Base-by-base conservation (phyloP, 1,140 invertebrate genomes). In the Marisa cornuarietis region DNA sequence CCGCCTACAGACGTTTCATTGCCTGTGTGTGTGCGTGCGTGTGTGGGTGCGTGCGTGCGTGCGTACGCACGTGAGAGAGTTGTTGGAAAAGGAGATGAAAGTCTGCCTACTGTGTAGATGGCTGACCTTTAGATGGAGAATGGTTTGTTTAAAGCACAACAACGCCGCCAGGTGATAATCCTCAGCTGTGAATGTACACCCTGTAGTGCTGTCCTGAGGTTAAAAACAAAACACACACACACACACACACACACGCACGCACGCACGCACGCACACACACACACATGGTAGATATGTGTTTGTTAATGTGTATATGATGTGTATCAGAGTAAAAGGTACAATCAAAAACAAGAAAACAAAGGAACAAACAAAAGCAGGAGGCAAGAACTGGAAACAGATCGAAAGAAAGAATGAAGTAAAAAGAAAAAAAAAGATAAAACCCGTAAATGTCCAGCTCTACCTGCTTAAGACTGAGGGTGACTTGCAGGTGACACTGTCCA, bases 141-240 rank as follows among this genome's bases (percentile, higher is more conserved):
- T 49, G 10, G 76, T 51, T n/a, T 82, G 80, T 68, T 79, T 79
- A 68, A 83, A 82, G n/a, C 82, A 63, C 52, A 84, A 79, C 58
- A 82, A 79, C 4, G 85, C 80, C 0, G 83, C 86, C 69, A 83
- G 85, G 71, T 85, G 84, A 58, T 85, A 87, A 73, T 87, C 86
- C 18, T 87, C 86, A 61, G 78, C 76, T 16, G 80, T 83, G 72
- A 83, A 83, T 6, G 71, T 63, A 52, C 61, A 75, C 3, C 49
- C 69, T 7, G 76, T 51, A 24, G 77, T 61, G 52, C 66, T 69
- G 51, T 79, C 81, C 81, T 83, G 71, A 11, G 16, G 54, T 58
- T 0, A 58, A 7, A 58, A 42, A 42, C 31, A 42, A 42, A n/a
- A 42, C 31, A 42, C 6, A 0, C 31, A 42, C 31, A 42, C 31